Evolutionary conservation across 2,113 vertebrate species (phyloP), one percentile per base, ranked within the genome.

Genomic region (Heterotis niloticus): DNA sequence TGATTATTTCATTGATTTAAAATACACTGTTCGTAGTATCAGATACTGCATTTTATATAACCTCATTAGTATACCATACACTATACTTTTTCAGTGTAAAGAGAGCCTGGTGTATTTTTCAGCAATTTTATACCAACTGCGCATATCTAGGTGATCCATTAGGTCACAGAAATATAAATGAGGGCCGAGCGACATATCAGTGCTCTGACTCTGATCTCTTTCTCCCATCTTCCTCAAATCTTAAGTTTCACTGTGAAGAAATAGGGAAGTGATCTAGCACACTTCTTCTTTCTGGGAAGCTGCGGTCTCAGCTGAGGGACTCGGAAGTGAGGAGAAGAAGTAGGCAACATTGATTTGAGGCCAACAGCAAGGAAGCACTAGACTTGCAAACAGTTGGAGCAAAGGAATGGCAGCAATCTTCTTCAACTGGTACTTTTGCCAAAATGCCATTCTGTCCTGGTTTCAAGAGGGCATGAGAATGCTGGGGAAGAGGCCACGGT

Each of bases 201-300:
- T 57, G 52, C 56, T 23, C 26, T 26, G 28, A 74, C 18, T 20
- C 52, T 34, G 20, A 24, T 78, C 52, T 59, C 26, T 5, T 23
- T 14, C 64, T 44, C n/a, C 17, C 54, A 10, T 26, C 54, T 59
- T 57, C 66, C 26, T 44, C 52, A 56, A 69, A 69, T 67, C 76
- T 0, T 1, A 10, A 59, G 52, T 78, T 65, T 72, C 67, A 59
- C 16, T 56, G 57, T 69, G 5, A 23, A 64, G 23, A 52, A 57
- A 29, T 59, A 62, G 12, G 52, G 75, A 81, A 77, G 68, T 56
- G 60, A 65, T 73, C 51, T 56, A 10, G 10, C 23, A 18, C 65
- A 69, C 65, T 69, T 78, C 76, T 34, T 29, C 54, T 78, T 78
- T 78, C 76, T 51, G 65, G 0, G 26, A 69, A 57, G 18, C 60